Percentiles rank a stretch among this genome's conserved stretches.
Conservation (phyloP, 2,113 vertebrate species). For the Eudyptes chrysolophus region DNA sequence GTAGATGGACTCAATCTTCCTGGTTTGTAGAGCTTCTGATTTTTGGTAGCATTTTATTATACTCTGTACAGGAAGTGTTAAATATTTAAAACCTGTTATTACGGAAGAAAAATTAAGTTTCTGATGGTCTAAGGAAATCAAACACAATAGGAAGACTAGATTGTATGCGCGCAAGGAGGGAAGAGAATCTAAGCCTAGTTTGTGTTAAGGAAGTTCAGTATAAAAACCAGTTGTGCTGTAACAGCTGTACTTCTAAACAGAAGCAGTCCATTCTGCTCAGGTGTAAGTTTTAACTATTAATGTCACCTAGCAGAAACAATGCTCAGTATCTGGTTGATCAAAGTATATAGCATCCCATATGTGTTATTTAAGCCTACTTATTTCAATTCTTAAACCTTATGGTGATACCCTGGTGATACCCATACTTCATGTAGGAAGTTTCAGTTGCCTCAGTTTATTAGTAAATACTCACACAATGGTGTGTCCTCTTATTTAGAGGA, state of each 20-base stretch:
- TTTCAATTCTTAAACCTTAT: not conserved
- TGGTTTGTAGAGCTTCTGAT: not conserved
- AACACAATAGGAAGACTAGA: not conserved
- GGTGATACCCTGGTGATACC: too few species aligned
- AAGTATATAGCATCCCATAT: not conserved
- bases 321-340: not conserved
- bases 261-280: not conserved
- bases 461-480: not conserved
- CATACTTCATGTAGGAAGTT: not conserved
- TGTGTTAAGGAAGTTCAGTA: not conserved
- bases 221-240: not conserved
- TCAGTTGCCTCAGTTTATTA: not conserved
- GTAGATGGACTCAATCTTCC: not conserved
- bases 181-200: not conserved
- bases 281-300: not conserved
- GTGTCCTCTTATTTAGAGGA: not conserved
- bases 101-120: not conserved
- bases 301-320: not conserved
- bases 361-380: not conserved
- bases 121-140: not conserved
- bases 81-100: not conserved
- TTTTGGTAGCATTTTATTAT: not conserved
- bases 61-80: not conserved
- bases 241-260: not conserved
- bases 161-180: not conserved